phyloP scores from a whole-genome alignment of 2,797 vertebrate genomes.

The Hylomyscus alleni region DNA sequence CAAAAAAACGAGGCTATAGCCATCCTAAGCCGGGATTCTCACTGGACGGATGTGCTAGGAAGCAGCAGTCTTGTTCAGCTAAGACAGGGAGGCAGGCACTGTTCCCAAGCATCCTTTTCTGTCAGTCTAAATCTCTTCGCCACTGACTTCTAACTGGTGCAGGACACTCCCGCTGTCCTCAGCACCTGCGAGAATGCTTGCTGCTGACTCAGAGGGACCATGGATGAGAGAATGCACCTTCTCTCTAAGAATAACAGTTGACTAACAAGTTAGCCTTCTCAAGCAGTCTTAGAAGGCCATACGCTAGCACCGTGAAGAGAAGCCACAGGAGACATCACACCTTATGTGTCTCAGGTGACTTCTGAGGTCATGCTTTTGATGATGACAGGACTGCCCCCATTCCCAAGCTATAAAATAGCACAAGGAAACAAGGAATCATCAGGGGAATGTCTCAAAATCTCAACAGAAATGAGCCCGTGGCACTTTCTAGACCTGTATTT shows the following conservation, averaged over 20 bases:
- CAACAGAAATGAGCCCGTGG: background rate
- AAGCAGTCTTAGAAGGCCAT: background rate
- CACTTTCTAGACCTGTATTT: background rate
- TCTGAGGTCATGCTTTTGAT: slow-evolving; percentile 11
- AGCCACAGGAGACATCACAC: background rate
- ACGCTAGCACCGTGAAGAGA: background rate
- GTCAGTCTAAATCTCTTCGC: background rate
- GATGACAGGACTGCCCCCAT: background rate
- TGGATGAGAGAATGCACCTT: background rate
- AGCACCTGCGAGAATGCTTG: background rate
- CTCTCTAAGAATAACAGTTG: background rate
- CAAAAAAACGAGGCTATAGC: background rate
- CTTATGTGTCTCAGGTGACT: background rate
- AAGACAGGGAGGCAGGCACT: background rate
- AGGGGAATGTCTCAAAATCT: background rate
- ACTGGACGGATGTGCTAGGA: background rate
- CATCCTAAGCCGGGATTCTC: no score
- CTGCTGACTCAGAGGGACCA: background rate
- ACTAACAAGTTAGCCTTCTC: background rate
- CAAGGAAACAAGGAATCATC: background rate
- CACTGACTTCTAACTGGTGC: background rate
- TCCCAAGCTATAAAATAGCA: background rate
- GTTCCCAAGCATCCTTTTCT: background rate
- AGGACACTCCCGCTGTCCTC: background rate
- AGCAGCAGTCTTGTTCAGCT: background rate